Evolutionary conservation across 35 echinoderm and acorn worm species (phyloP).

Genomic region (Apostichopus californicus): DNA sequence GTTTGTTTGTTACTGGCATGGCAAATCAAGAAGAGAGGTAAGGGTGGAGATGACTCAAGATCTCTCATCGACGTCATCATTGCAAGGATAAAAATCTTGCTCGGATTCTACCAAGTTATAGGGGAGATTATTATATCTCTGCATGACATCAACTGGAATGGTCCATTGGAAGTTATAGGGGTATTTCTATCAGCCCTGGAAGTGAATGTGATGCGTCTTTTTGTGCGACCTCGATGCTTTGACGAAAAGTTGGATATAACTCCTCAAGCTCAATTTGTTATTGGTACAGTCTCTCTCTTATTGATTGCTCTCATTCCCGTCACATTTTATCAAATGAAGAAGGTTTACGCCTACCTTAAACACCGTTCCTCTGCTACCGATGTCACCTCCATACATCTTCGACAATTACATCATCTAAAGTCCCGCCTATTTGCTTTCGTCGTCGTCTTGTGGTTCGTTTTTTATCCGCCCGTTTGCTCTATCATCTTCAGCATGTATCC

Average conservation of each 20-base stretch:
- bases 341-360: not conserved
- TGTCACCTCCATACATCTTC: not conserved
- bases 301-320: not conserved
- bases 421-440: not conserved
- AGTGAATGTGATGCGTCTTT: not conserved
- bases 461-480: slow-evolving; percentile 2
- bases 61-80: not conserved
- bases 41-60: not conserved
- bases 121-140: slow-evolving; percentile 5
- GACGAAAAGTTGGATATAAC: not conserved
- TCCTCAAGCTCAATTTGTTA: not conserved
- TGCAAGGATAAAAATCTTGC: not conserved
- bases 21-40: not conserved
- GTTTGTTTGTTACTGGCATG: not conserved
- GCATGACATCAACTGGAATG: slow-evolving; percentile 3
- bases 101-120: slow-evolving; percentile 31
- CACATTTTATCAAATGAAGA: not conserved
- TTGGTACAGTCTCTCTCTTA: not conserved
- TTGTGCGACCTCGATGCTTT: not conserved
- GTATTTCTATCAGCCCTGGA: not conserved
- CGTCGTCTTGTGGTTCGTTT: not conserved
- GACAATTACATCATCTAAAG: not conserved
- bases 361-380: not conserved
- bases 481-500: slow-evolving; percentile 23
- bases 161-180: not conserved